Percentiles rank a stretch among this genome's conserved stretches.
Evolutionary conservation across 2,888 invertebrate species (phyloP).

Genomic region (Dendrolimus pini): DNA sequence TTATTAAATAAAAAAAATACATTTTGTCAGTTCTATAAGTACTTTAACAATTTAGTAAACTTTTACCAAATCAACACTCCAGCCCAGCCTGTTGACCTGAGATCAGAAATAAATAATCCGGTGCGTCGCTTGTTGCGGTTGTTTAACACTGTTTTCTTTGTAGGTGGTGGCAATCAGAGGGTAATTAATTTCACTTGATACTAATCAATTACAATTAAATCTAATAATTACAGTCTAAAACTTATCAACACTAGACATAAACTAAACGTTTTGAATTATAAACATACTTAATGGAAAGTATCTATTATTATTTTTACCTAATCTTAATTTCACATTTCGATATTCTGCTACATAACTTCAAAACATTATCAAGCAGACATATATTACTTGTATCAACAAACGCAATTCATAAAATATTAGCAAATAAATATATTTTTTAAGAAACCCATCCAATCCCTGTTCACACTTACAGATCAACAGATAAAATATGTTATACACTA

Average conservation of each 20-base stretch:
- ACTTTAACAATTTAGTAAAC: slow-evolving; percentile 72
- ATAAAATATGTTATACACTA: slow-evolving; percentile 29
- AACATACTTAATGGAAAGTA: slow-evolving; percentile 61
- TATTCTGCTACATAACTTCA: slow-evolving; percentile 35
- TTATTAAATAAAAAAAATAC: slow-evolving; percentile 73
- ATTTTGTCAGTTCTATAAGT: slow-evolving; percentile 72
- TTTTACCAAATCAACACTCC: slow-evolving; percentile 68
- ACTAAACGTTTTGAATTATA: slow-evolving; percentile 49
- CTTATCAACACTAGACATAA: slow-evolving; percentile 49
- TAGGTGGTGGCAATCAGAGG: slow-evolving; percentile 17
- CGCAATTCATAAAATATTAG: background rate
- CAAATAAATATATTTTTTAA: background rate
- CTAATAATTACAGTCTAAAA: slow-evolving; percentile 45
- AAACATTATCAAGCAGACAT: slow-evolving; percentile 9
- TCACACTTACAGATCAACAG: background rate
- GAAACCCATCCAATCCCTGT: background rate
- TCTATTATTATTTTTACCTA: slow-evolving; percentile 46
- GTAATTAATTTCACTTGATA: slow-evolving; percentile 26
- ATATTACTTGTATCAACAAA: background rate
- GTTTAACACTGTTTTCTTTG: background rate
- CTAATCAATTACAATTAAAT: slow-evolving; percentile 47
- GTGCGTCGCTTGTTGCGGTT: slow-evolving; percentile 1
- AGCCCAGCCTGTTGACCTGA: slow-evolving; percentile 58
- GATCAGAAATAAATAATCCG: slow-evolving; percentile 42
- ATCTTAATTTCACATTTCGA: slow-evolving; percentile 39